A percentile compares a stretch with the other conserved stretches of the same genome.
These are phyloP conservation scores for Takifugu rubripes DNA, from an alignment of 2,797 vertebrate species.

Conservation along the genomic window DNA sequence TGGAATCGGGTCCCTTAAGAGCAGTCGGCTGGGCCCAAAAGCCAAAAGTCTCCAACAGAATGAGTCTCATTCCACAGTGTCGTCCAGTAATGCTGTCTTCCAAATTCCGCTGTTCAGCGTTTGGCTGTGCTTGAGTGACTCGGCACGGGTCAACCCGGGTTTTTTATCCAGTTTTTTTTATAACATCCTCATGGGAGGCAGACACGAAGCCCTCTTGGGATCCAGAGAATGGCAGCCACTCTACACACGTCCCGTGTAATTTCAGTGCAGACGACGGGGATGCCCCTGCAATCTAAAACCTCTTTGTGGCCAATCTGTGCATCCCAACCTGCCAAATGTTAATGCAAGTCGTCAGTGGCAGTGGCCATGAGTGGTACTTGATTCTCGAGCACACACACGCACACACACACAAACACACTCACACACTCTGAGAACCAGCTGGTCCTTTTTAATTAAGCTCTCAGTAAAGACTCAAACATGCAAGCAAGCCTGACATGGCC, in stretches of 20 bases:
- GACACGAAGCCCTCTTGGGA: slow-evolving; percentile 1
- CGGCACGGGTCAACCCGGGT: neutral
- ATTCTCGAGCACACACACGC: slow-evolving; percentile 8
- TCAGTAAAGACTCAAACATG: slow-evolving; percentile 1
- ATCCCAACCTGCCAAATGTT: slow-evolving; percentile 9
- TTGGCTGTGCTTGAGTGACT: neutral
- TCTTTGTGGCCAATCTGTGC: slow-evolving; percentile 16
- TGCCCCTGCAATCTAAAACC: slow-evolving; percentile 18
- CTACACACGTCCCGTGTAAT: slow-evolving; percentile 12
- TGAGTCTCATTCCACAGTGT: too few species aligned
- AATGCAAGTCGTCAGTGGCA: slow-evolving; percentile 15
- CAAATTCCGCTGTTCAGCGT: neutral
- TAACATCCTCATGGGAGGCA: neutral
- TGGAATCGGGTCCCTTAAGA: neutral
- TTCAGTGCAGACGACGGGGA: neutral
- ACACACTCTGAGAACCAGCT: slow-evolving; percentile 46
- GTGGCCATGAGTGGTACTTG: slow-evolving; percentile 13
- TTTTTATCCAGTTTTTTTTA: neutral
- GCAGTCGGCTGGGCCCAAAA: neutral
- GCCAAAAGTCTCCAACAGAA: neutral
- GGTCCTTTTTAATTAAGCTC: slow-evolving; percentile 49
- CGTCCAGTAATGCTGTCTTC: too few species aligned
- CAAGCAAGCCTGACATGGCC: slow-evolving; percentile 26
- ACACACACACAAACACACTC: slow-evolving; percentile 6
- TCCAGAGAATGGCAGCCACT: slow-evolving; percentile 13